Base-by-base conservation (phyloP, 2,113 vertebrate genomes). In the Fregata magnificens region DNA sequence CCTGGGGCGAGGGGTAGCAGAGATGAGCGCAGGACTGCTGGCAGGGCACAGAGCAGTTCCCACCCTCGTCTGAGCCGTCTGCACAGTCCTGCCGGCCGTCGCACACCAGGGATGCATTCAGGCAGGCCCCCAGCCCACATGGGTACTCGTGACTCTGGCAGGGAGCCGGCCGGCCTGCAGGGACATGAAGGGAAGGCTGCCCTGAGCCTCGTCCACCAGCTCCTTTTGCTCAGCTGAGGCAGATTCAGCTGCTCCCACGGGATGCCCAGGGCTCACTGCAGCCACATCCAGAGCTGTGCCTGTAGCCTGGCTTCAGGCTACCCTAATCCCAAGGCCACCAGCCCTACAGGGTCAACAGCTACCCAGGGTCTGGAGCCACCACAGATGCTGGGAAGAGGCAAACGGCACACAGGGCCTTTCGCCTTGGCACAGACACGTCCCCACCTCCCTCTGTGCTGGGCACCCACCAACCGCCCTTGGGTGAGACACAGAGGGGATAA, bases 51-150 rank as follows among this genome's bases (percentile, higher is more conserved):
- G 79, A 74, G 95, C 99, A 99, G 63, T 96, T 97, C 0, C 82
- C 87, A 1, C 98, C 99, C 90, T 99, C 99, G 5, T 99, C 99
- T 0, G 98, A 99, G 10, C 98, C 92, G 9, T 99, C 98, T 0
- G 19, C n/a, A n/a, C 99, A 99, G 97, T 99, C 98, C 28, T 77
- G 88, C 32, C 6, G 53, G 24, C 98, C 84, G 18, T 99, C 94
- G 14, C 99, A 99, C 90, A 99, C 96, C 86, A 98, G 91, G n/a
- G 84, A 82, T 17, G 83, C 93, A 53, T 98, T 96, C 90, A 99
- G 47, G 94, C 99, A 99, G 90, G 97, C 77, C 0, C 93, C 47
- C 11, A 88, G 98, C 32, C 88, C 95, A 55, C 99, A 99, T 19
- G 86, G 98, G 93, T 98, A 99, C 86, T 98, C 98, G 1, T 98